A percentile compares a stretch with the other conserved stretches of the same genome.
phyloP scores from a whole-genome alignment of 2,888 invertebrate genomes.

The Leucophora obtusa region DNA sequence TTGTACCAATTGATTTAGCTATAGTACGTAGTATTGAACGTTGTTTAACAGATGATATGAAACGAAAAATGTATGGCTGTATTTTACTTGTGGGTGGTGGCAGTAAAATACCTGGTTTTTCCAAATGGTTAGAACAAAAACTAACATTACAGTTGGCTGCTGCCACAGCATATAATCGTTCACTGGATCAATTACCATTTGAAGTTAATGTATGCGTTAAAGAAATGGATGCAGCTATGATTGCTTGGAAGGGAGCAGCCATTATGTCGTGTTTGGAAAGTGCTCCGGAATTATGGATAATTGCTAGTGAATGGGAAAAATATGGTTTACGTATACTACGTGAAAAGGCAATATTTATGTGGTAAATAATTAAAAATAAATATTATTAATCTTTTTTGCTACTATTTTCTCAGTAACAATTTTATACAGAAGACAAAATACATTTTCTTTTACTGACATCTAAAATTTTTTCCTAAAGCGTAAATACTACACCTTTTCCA shows the following conservation, averaged over 20 bases:
- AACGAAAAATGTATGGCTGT: slow-evolving; percentile 95
- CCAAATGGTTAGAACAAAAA: slow-evolving; percentile 92
- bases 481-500: no score
- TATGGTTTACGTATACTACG: slow-evolving; percentile 90
- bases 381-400: no score
- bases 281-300: slow-evolving; percentile 95
- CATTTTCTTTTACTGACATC: no score
- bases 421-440: no score
- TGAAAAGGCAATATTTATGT: slow-evolving; percentile 94
- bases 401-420: no score
- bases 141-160: slow-evolving; percentile 86
- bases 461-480: no score
- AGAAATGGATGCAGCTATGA: slow-evolving; percentile 94
- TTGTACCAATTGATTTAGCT: slow-evolving; percentile 93
- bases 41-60: slow-evolving; percentile 92
- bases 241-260: slow-evolving; percentile 96
- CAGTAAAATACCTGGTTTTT: slow-evolving; percentile 90
- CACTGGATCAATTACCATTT: slow-evolving; percentile 80
- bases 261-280: slow-evolving; percentile 96
- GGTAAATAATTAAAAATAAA: slow-evolving; percentile 80
- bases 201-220: slow-evolving; percentile 94
- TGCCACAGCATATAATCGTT: slow-evolving; percentile 81
- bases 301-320: slow-evolving; percentile 90
- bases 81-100: slow-evolving; percentile 95
- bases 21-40: slow-evolving; percentile 94